Base-by-base conservation (phyloP, 2,888 invertebrate genomes). In the Epistrophe eligans region DNA sequence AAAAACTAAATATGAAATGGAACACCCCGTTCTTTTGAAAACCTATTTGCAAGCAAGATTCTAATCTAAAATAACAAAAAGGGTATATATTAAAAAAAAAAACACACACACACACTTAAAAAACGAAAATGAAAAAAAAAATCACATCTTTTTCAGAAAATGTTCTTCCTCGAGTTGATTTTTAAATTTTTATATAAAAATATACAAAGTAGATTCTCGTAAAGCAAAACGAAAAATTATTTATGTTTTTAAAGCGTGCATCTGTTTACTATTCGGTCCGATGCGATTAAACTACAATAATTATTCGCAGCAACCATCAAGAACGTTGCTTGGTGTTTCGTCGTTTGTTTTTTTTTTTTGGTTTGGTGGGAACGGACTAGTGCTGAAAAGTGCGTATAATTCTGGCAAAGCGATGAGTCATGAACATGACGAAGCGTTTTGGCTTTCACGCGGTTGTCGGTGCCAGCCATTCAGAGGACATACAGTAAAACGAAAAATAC, bases 201-300 rank as follows among this genome's bases (percentile, higher is more conserved):
- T 24, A 24, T 24, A 24, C 24, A 24, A 2, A 24, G 24, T 43
- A 32, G 74, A 60, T 66, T 28, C 48, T 70, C 77, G 70, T 71
- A 64, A 70, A 73, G 45, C 35, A 79, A 74, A 71, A 71, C 48
- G 62, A 57, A 77, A 55, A 76, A 62, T 76, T 84, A 84, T 82
- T 70, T 79, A 79, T 84, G 80, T 67, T 60, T 48, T 77, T 72
- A 52, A 52, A 79, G 76, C 77, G 76, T 87, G 87, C 83, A 85
- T 85, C 85, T 82, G 85, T 85, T 85, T 70, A 72, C 83, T 76
- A 67, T 71, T 76, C 79, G 79, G 71, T 76, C 76, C 76, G 76
- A 83, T 87, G 79, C 74, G 83, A 87, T 79, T 83, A 83, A 87
- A 87, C 82, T 87, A 83, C 87, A 83, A 87, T 87, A 45, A 45